Base-by-base conservation (phyloP, 2,888 invertebrate species). In the Rhabditophanes sp. region DNA sequence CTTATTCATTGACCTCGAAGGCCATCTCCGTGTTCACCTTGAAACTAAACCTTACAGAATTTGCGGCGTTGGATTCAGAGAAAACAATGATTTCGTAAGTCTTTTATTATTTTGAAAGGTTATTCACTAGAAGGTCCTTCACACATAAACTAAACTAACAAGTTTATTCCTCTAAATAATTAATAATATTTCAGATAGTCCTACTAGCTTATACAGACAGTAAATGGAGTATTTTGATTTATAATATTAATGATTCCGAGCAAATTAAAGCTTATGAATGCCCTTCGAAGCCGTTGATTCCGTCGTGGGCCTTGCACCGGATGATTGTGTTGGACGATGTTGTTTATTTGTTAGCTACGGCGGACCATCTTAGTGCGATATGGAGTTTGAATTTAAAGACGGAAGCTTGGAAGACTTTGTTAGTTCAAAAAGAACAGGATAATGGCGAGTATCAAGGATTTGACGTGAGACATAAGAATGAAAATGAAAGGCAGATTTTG, bases 331-430 rank as follows among this genome's bases (percentile, higher is more conserved):
- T 48, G 17, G 44, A 27, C 12, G 42, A 37, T 12, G 18, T 25
- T 8, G 32, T 50, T 7, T 49, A 47, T 16, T 27, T 50, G 12
- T 25, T 50, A 30, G 53, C 43, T 9, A 53, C 40, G 12, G 39
- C 41, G 17, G 49, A 50, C 20, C 21, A 28, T 3, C 35, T 48
- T 12, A 30, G 37, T 8, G 40, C 28, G 3, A 41, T 50, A 19
- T 50, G 50, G 50, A 30, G 39, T 9, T 33, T 42, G 22, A 33
- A 53, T 15, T 27, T 50, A 16, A 21, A 16, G 8, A 27, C 37
- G 9, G 36, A 25, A 14, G 23, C 27, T 15, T 44, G 44, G 44
- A 33, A 32, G 35, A 35, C 34, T 24, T 18, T 30, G 7, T 30
- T 30, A 29, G 18, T 16, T 19, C 23, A 29, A 19, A 15, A 11